These are phyloP conservation scores for Scrobipalpa costella DNA, from an alignment of 2,888 invertebrate genomes.

Conservation along the genomic window DNA sequence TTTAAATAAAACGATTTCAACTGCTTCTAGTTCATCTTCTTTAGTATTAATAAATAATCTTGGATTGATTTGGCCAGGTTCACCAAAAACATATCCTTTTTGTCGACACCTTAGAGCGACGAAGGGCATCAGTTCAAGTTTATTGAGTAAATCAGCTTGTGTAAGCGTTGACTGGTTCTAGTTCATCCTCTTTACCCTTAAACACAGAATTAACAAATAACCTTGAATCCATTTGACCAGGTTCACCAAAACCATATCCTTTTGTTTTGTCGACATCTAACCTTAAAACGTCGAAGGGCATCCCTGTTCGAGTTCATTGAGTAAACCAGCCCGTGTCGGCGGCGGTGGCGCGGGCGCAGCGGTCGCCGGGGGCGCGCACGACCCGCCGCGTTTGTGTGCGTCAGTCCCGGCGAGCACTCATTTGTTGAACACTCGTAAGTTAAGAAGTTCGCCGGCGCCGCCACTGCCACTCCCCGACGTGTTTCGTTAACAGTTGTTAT, in stretches of 20 bases:
- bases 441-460: constrained; percentile 54
- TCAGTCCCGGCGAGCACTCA: constrained; percentile 42
- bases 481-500: constrained; percentile 65
- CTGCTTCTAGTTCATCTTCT: neutral
- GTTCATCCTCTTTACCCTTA: neutral
- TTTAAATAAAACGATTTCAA: neutral
- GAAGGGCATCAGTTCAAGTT: too few species aligned
- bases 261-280: constrained; percentile 1
- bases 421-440: constrained; percentile 56
- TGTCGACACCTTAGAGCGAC: too few species aligned
- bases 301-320: constrained; percentile 66
- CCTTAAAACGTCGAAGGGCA: constrained; percentile 30
- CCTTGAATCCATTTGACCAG: constrained; percentile 1
- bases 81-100: too few species aligned
- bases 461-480: constrained; percentile 56
- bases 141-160: too few species aligned
- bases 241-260: neutral
- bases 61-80: too few species aligned
- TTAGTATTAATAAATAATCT: too few species aligned
- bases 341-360: constrained; percentile 48
- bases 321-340: constrained; percentile 66
- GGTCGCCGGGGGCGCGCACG: constrained; percentile 53
- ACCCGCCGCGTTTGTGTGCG: constrained; percentile 40
- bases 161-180: too few species aligned
- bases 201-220: too few species aligned